Evolutionary conservation across 2,888 invertebrate genomes (phyloP).

Genomic region (Aspidapion aeneum): DNA sequence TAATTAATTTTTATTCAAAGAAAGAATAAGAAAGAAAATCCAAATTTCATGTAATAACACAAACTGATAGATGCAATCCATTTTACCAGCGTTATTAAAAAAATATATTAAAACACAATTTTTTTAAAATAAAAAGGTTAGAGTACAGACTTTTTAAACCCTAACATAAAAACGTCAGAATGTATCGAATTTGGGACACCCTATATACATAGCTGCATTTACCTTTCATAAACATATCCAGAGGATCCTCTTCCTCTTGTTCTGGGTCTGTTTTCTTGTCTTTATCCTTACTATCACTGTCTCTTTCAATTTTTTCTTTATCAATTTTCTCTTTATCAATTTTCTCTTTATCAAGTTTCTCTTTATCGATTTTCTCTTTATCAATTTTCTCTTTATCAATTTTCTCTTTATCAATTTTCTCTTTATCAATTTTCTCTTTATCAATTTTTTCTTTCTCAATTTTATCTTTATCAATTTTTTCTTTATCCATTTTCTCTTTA

Average conservation of each 20-base stretch:
- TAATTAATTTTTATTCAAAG: too few species aligned
- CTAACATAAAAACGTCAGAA: too few species aligned
- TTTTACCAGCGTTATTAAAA: too few species aligned
- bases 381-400: constrained; percentile 26
- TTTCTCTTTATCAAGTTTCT: constrained; percentile 13
- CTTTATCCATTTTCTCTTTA: constrained; percentile 52
- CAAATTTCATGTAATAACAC: too few species aligned
- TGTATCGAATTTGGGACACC: too few species aligned
- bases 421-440: constrained; percentile 76
- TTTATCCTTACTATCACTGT: constrained; percentile 74
- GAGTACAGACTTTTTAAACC: too few species aligned
- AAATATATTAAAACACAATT: too few species aligned
- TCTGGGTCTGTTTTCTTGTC: constrained; percentile 35
- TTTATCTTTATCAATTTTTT: constrained; percentile 74
- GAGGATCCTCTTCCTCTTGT: constrained; percentile 84
- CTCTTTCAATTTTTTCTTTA: constrained; percentile 52
- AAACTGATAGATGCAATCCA: too few species aligned
- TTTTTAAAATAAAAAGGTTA: too few species aligned
- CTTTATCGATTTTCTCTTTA: too few species aligned
- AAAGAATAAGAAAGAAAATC: too few species aligned
- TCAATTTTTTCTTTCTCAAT: constrained; percentile 35
- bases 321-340: constrained; percentile 25
- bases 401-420: constrained; percentile 28
- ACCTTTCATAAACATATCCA: constrained; percentile 97
- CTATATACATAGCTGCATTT: too few species aligned